Base-by-base conservation (phyloP, 1,140 invertebrate species). In the Sweltsa coloradensis region DNA sequence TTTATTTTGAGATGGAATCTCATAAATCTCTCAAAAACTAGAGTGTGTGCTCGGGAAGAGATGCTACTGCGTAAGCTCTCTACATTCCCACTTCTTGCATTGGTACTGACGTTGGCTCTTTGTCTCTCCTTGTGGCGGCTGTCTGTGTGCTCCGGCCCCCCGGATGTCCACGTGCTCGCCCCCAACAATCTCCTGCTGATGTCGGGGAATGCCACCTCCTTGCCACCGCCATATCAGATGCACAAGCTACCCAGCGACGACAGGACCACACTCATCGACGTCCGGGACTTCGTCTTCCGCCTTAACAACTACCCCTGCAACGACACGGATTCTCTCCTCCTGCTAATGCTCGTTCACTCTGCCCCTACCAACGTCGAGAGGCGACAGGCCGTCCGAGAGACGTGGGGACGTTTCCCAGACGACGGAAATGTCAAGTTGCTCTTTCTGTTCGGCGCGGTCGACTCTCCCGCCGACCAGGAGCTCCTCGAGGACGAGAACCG, bases 341-440 rank as follows among this genome's bases (percentile, higher is more conserved):
- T 82, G 24, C 53, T 85, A 7, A 70, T 83, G 19, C 55, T 85
- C 34, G 67, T 87, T 2, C 79, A 85, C 53, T 81, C 81, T 1
- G 75, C 78, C 2, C 79, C 81, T 0, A 51, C 52, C 9, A 81
- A 87, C 59, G 65, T 64, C 21, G 62, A 64, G 0, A 78, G 80
- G 53, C 67, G 84, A 9, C 58, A 67, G 5, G 56, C 73, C 0
- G 78, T 87, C 18, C 62, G 84, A 2, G 65, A 72, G 27, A 85
- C 83, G 0, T 87, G 83, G 84, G 83, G 58, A 0, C 72, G 3
- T 59, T 59, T 47, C 54, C 62, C 11, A 42, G 58, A 51, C 9
- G 59, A 55, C 27, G n/a, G n/a, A n/a, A n/a, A n/a, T n/a, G 51
- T 74, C 1, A 65, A 70, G 47, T 52, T 82, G 0, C 64, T 85